Evolutionary conservation across 2,113 vertebrate genomes (phyloP).

Genomic region (Cheilinus undulatus): DNA sequence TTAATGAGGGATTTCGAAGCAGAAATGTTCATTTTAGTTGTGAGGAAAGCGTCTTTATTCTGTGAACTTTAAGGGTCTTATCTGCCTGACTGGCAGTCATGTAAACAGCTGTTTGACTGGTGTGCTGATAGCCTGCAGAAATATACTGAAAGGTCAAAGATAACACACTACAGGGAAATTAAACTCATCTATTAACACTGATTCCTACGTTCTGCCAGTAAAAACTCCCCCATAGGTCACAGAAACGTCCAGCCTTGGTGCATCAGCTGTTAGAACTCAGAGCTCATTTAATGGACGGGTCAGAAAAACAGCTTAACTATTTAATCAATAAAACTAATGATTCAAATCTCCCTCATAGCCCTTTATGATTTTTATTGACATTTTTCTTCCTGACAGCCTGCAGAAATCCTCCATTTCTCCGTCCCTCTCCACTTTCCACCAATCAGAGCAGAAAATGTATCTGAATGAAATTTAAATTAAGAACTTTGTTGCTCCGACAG

Average conservation of each 20-base stretch:
- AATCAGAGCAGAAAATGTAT: conserved; percentile 32
- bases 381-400: background rate
- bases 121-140: background rate
- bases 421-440: conserved; percentile 3
- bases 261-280: background rate
- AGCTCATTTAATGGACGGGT: background rate
- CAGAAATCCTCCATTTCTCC: conserved; percentile 18
- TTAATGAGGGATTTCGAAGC: too few species aligned
- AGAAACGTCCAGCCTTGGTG: background rate
- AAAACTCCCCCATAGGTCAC: background rate
- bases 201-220: background rate
- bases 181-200: background rate
- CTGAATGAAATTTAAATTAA: conserved; percentile 14
- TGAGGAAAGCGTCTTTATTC: too few species aligned
- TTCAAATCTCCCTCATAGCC: background rate
- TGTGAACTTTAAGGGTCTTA: too few species aligned
- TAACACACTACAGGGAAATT: background rate
- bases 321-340: background rate
- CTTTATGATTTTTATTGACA: background rate
- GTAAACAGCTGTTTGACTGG: too few species aligned
- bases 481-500: conserved; percentile 30
- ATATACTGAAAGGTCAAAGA: background rate
- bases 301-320: background rate
- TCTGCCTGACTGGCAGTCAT: too few species aligned
- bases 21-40: too few species aligned